Evolutionary conservation across 2,888 invertebrate genomes (phyloP), one percentile per base, ranked within the genome.

Genomic region (Pycnomerus fuliginosus): DNA sequence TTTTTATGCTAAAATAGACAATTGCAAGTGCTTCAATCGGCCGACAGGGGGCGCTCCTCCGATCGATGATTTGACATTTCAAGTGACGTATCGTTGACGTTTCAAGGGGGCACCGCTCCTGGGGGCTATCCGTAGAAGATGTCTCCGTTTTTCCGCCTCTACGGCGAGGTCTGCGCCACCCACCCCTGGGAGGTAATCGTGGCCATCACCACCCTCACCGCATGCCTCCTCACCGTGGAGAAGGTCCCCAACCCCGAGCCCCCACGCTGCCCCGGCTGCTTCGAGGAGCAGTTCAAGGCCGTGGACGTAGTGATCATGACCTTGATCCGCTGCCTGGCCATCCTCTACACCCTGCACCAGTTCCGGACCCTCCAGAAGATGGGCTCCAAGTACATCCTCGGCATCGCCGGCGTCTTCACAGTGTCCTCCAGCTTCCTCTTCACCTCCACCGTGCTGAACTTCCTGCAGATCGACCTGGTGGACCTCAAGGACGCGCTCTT

Each of bases 131-230:
- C 17, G 13, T 35, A 35, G 13, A 16, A 50, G 37, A 64, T 64
- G 62, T 61, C 60, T 70, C 80, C 79, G 61, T 73, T 86, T 54
- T 92, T 90, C 80, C 83, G 84, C 48, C 80, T 82, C 32, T 88
- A 91, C 68, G 93, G 94, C 29, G 84, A 87, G 65, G 84, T 93
- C 69, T 94, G 94, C 74, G 92, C 93, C 50, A 82, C 85, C 23
- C 90, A 92, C 74, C 93, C 94, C 37, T 90, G 93, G 85, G 94
- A 95, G 74, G 92, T 95, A 52, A 93, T 95, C 55, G 89, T 94
- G 27, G 85, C 87, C 24, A 84, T 88, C 4, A 72, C 90, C 41
- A 89, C 90, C 15, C 70, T 90, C 33, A 83, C 90, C 10, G 84
- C 87, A 16, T 85, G 88, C 72, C 83, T 90, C 65, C 77, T 86